Base-by-base conservation (phyloP, 1,140 invertebrate genomes). In the Anastrepha obliqua region DNA sequence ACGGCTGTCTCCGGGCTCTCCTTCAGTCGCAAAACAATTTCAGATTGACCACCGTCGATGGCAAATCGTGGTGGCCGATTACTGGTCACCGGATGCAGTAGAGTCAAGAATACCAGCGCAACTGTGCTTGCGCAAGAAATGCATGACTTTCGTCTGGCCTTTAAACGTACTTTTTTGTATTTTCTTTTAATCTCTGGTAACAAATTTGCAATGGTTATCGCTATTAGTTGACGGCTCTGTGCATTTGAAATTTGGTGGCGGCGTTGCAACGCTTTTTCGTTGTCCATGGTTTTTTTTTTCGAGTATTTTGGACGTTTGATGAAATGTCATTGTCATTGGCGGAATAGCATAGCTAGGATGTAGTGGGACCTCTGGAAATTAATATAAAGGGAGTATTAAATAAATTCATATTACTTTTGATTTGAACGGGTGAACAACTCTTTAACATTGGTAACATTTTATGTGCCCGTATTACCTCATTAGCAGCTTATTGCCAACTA, bases 21-120 rank as follows among this genome's bases (percentile, higher is more conserved):
- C 93, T 97, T 98, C 89, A 98, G 94, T 91, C 97, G 95, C 89
- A 98, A 94, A 87, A 98, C 96, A 89, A 98, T 98, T 95, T 98
- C 97, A 87, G 97, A 97, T 93, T 98, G 97, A 87, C 97, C 97
- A 88, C 97, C 97, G 90, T 98, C 96, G 90, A 96, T 97, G 81
- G 98, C 94, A 93, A 98, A 98, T 85, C 96, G 94, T 1, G 97
- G 97, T 47, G 97, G 97, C 89, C 95, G 95, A 94, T 98, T 98
- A 47, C 89, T 70, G 44, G 55, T 58, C n/a, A 89, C 89, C 39
- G 55, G 11, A 42, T 47, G 47, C 9, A 81, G 74, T 3, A 47
- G 42, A 2, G 51, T 55, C 3, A 81, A 81, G n/a, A 55, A 51
- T 42, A 81, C 9, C 17, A 81, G 5, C 2, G 6, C 67, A 42